Percentiles rank a stretch among this genome's conserved stretches.
phyloP scores from a whole-genome alignment of 2,113 vertebrate genomes.

The Pterocles gutturalis region DNA sequence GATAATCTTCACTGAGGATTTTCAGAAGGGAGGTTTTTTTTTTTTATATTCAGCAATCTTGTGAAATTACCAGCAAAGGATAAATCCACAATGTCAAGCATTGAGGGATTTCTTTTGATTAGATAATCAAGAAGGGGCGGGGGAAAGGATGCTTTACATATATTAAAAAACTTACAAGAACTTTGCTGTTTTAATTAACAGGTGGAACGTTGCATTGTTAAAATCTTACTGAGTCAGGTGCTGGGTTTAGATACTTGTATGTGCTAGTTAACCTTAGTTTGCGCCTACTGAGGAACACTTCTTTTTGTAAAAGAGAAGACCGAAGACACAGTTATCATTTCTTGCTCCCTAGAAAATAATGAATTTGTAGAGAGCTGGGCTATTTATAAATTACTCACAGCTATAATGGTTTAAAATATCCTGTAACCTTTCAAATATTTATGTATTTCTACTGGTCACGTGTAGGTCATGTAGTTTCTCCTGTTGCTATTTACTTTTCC shows the following conservation, averaged over 20 bases:
- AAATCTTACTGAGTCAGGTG: not conserved
- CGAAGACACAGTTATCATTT: not conserved
- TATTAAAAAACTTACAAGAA: not conserved
- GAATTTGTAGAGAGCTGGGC: not conserved
- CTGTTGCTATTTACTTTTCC: not conserved
- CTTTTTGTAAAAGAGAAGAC: not conserved
- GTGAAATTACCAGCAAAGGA: not conserved
- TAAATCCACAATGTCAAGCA: not conserved
- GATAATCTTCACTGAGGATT: not conserved
- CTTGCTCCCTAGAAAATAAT: not conserved
- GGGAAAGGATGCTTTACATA: not conserved
- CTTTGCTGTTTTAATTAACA: not conserved
- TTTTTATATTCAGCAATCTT: not conserved
- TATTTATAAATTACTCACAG: not conserved
- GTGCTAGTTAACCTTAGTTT: not conserved
- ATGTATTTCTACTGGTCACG: not conserved
- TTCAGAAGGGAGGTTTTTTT: not conserved
- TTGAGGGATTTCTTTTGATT: not conserved
- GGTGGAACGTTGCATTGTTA: not conserved
- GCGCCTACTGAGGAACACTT: not conserved
- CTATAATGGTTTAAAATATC: not conserved
- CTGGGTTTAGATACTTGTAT: not conserved
- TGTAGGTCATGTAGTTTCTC: not conserved
- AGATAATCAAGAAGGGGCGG: not conserved
- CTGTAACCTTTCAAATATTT: not conserved